phyloP scores from a whole-genome alignment of 2,888 invertebrate species.

The Aspidiotus destructor region DNA sequence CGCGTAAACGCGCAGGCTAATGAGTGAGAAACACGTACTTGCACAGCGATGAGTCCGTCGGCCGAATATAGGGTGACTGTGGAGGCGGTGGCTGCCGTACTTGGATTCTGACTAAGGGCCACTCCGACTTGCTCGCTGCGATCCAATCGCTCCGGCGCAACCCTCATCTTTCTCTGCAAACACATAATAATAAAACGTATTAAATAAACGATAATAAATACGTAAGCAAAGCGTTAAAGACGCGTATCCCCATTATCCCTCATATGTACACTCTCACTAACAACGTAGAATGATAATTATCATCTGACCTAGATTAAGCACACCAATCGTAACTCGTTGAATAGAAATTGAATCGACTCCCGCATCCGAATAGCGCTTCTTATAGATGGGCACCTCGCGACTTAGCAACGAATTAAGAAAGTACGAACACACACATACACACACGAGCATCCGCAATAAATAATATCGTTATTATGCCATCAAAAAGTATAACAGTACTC shows the following conservation, averaged over 20 bases:
- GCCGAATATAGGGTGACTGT: conserved; percentile 30
- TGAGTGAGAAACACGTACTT: conserved; percentile 14
- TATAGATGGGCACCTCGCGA: no score
- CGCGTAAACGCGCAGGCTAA: no score
- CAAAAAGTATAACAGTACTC: no score
- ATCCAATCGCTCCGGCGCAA: conserved; percentile 27
- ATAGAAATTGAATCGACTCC: conserved; percentile 1
- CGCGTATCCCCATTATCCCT: no score
- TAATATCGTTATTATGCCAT: no score
- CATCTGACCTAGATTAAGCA: background rate
- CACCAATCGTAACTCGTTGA: background rate
- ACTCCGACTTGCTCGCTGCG: conserved; percentile 31
- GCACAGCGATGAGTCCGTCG: conserved; percentile 25
- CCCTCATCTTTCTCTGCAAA: conserved; percentile 27
- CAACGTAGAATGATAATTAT: background rate
- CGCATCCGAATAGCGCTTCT: background rate
- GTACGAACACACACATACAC: no score
- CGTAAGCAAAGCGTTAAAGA: no score
- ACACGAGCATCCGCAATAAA: no score
- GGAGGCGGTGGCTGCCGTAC: conserved; percentile 24
- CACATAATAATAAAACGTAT: background rate
- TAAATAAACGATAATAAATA: no score
- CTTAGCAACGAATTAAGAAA: no score
- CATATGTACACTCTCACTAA: no score
- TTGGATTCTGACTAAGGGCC: conserved; percentile 30